Evolutionary conservation across 1,140 invertebrate species (phyloP).

Genomic region (Harpegnathos saltator): DNA sequence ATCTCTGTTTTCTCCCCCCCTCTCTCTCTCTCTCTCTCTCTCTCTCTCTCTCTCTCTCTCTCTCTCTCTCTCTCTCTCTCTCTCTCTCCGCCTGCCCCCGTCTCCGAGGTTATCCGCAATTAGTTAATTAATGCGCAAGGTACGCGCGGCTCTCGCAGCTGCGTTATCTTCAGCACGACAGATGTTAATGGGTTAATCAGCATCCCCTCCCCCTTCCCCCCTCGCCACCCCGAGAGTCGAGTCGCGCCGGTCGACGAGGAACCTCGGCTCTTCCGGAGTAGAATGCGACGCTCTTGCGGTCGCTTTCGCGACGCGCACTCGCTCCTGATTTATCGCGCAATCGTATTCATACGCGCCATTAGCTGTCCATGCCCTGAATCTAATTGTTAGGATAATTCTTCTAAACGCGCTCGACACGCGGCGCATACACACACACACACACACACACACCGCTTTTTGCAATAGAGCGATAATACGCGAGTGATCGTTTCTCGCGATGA

Average conservation of each 20-base stretch:
- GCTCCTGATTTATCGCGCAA: slow-evolving; percentile 4
- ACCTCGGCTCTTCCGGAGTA: slow-evolving; percentile 8
- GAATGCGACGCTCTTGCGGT: not conserved
- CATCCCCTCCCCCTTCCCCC: no score
- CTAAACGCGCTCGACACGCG: not conserved
- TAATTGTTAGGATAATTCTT: slow-evolving; percentile 1
- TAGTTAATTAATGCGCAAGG: no score
- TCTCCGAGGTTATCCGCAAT: no score
- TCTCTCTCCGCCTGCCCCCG: no score
- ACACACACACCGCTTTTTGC: not conserved
- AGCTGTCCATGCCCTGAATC: not conserved
- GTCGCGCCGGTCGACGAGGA: no score
- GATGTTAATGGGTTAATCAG: slow-evolving; percentile 33
- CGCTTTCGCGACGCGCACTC: not conserved
- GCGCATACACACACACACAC: no score
- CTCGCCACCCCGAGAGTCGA: no score
- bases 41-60: no score
- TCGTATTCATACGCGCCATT: not conserved
- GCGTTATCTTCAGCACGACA: slow-evolving; percentile 15
- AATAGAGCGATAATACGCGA: not conserved
- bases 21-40: no score
- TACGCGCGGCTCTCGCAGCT: not conserved
- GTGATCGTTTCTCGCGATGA: not conserved
- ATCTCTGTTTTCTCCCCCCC: no score
- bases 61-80: no score